Evolutionary conservation across 2,113 vertebrate species (phyloP).

Genomic region (Camarhynchus parvulus): DNA sequence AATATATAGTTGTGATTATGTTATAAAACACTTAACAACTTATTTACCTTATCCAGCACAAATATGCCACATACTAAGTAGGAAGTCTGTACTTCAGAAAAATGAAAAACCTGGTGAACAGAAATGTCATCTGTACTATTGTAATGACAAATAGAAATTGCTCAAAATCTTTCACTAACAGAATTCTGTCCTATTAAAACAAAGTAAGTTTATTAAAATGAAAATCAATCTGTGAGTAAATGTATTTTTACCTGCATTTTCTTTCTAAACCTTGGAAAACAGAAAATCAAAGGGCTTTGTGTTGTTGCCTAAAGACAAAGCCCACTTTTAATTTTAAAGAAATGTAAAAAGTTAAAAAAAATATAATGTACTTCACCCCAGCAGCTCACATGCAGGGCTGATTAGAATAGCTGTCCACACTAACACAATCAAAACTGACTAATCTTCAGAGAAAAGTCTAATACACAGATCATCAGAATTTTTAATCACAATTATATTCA

Average conservation of each 20-base stretch:
- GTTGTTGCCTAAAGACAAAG: background rate
- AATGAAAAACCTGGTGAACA: background rate
- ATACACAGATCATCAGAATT: background rate
- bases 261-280: background rate
- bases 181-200: background rate
- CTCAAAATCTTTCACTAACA: background rate
- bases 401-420: background rate
- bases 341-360: background rate
- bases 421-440: background rate
- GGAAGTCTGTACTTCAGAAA: background rate
- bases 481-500: background rate
- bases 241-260: background rate
- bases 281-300: background rate
- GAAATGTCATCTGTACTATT: background rate
- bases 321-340: background rate
- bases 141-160: background rate
- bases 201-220: background rate
- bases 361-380: background rate
- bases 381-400: background rate
- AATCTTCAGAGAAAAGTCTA: background rate
- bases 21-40: background rate
- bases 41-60: background rate
- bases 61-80: background rate
- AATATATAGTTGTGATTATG: background rate
- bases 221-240: background rate